Evolutionary conservation across 2,113 vertebrate species (phyloP).

Genomic region (Aptenodytes forsteri): DNA sequence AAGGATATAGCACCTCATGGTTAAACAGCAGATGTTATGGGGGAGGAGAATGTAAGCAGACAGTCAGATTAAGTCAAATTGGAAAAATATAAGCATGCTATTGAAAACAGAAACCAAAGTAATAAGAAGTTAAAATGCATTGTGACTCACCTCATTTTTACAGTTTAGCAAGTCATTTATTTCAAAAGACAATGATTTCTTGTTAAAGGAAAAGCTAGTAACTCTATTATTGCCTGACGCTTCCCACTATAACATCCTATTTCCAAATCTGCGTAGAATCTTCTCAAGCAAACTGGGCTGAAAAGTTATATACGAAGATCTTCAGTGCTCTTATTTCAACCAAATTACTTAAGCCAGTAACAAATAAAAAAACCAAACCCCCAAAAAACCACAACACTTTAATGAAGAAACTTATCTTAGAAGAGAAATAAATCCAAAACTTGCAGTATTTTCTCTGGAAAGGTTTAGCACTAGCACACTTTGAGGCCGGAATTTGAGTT

Average conservation of each 20-base stretch:
- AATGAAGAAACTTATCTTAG: neutral
- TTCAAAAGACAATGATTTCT: neutral
- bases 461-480: neutral
- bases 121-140: neutral
- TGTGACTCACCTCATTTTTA: neutral
- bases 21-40: constrained; percentile 41
- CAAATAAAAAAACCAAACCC: neutral
- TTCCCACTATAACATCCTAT: neutral
- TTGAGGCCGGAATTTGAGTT: neutral
- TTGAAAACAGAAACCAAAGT: constrained; percentile 12
- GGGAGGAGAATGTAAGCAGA: constrained; percentile 26
- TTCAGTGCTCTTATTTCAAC: neutral
- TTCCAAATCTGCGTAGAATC: neutral
- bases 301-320: neutral
- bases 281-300: neutral
- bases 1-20: neutral
- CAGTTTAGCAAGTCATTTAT: neutral
- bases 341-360: neutral
- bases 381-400: neutral
- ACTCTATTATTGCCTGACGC: neutral
- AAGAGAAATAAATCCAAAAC: neutral
- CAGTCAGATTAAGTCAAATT: constrained; percentile 15
- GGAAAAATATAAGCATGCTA: neutral
- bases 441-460: neutral
- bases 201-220: neutral